Percentiles rank a stretch among this genome's conserved stretches.
Conservation (phyloP, 2,888 invertebrate genomes). For the Brachyptera putata region DNA sequence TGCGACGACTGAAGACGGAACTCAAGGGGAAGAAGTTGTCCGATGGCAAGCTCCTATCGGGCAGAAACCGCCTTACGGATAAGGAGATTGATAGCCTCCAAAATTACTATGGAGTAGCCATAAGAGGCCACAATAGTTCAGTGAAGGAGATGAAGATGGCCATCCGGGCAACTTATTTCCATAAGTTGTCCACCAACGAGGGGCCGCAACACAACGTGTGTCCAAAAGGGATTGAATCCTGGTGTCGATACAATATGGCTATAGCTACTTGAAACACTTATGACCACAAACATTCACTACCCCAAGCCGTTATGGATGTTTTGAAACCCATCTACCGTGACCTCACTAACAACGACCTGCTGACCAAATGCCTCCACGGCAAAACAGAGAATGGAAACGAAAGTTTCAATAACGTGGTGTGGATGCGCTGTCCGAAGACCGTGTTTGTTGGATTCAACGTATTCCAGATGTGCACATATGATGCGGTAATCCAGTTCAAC, state of each 20-base stretch:
- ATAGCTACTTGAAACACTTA: background rate
- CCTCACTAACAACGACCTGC: conserved; percentile 14
- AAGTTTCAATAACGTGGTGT: conserved; percentile 22
- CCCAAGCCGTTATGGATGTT: conserved; percentile 22
- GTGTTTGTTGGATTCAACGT: conserved; percentile 24
- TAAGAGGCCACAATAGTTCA: conserved; percentile 20
- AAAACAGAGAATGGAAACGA: conserved; percentile 24
- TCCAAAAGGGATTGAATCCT: conserved; percentile 25
- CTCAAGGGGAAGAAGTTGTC: conserved; percentile 22
- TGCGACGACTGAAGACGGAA: conserved; percentile 19
- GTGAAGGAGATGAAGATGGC: conserved; percentile 26
- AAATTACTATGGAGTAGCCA: conserved; percentile 29
- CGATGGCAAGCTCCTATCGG: conserved; percentile 25
- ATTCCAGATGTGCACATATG: conserved; percentile 20
- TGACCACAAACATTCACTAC: conserved; percentile 25
- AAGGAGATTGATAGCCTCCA: conserved; percentile 21
- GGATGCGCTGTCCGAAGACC: conserved; percentile 27
- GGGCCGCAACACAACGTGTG: conserved; percentile 28
- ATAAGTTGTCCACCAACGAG: conserved; percentile 29
- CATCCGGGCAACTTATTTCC: conserved; percentile 31
- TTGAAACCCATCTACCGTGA: conserved; percentile 29
- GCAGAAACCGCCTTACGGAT: conserved; percentile 16
- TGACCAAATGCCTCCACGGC: conserved; percentile 23
- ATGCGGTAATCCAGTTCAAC: conserved; percentile 27
- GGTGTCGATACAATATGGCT: conserved; percentile 26